Base-by-base conservation (phyloP, 2,113 vertebrate genomes). In the Xenotilapia leptura region DNA sequence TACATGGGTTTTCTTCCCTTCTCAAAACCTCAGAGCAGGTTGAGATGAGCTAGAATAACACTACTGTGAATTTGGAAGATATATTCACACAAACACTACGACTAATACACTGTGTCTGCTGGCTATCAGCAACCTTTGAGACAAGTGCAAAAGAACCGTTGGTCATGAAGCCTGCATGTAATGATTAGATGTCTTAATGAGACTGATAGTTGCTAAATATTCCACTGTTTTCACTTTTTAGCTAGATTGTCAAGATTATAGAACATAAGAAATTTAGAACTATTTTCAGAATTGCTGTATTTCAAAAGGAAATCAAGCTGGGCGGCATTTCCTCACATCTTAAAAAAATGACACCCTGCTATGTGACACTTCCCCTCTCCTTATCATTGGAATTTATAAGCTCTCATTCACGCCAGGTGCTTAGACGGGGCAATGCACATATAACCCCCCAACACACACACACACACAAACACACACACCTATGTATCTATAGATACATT, bases 301-400 rank as follows among this genome's bases (percentile, higher is more conserved):
- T 95, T 93, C 90, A 94, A 90, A 92, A 79, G 92, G 83, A 93
- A 94, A 95, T 92, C 90, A 93, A 84, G 90, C 90, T 51, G 86
- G 86, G 83, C 26, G 8, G 80, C 87, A 89, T 94, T 95, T 95
- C 94, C 89, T 96, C 94, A 95, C 95, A 92, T 95, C 94, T 91
- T 96, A 95, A 96, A 95, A 93, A 93, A 96, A 94, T 93, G 95
- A 94, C 95, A 95, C 90, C 62, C 21, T 94, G 93, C 85, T 94
- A 95, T 95, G 93, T 94, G 92, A 95, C 95, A 95, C 93, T 94
- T 95, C 93, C 86, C 91, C 93, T 94, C 94, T 94, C 92, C 90
- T 95, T 95, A 96, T 86, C 55, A 23, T 84, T 68, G 93, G 92
- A 92, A 96, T 95, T 95, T 95, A 96, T 94, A 93, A 84, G 90